phyloP scores from a whole-genome alignment of 2,888 invertebrate species.

The Neria commutata region DNA sequence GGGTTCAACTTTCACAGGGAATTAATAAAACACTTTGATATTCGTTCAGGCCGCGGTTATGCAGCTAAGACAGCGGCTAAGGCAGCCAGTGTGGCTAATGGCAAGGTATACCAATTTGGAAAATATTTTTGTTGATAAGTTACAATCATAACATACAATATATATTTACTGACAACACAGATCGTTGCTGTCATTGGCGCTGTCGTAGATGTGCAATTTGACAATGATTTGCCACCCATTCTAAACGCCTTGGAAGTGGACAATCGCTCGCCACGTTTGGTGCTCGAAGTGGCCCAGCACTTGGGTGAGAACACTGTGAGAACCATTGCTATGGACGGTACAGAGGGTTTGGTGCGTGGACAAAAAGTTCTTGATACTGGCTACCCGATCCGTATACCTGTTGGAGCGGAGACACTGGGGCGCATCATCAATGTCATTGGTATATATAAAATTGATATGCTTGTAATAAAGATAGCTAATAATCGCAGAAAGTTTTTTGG shows the following conservation, averaged over 20 bases:
- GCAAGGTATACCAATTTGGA: too few relatives aligned
- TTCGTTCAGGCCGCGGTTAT: background rate
- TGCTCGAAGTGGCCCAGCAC: constrained; percentile 83
- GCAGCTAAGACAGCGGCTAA: constrained; percentile 1
- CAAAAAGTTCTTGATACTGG: constrained; percentile 81
- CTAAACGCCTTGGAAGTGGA: constrained; percentile 93
- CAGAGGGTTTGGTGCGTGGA: constrained; percentile 89
- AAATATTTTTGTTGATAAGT: too few relatives aligned
- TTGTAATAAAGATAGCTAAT: background rate
- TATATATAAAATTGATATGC: constrained; percentile 6
- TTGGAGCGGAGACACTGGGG: constrained; percentile 87
- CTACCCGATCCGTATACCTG: constrained; percentile 88
- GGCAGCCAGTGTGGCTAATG: background rate
- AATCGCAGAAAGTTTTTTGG: background rate
- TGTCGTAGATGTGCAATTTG: constrained; percentile 96
- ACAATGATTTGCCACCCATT: constrained; percentile 86
- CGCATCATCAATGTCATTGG: constrained; percentile 94
- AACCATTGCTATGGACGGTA: constrained; percentile 93
- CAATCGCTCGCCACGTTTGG: constrained; percentile 77
- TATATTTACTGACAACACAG: too few relatives aligned
- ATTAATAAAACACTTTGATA: background rate
- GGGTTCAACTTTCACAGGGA: background rate
- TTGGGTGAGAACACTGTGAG: constrained; percentile 88
- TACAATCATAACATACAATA: too few relatives aligned
- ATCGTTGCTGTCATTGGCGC: constrained; percentile 96